phyloP scores from a whole-genome alignment of 2,888 invertebrate species.

The Gasteruption jaculator region DNA sequence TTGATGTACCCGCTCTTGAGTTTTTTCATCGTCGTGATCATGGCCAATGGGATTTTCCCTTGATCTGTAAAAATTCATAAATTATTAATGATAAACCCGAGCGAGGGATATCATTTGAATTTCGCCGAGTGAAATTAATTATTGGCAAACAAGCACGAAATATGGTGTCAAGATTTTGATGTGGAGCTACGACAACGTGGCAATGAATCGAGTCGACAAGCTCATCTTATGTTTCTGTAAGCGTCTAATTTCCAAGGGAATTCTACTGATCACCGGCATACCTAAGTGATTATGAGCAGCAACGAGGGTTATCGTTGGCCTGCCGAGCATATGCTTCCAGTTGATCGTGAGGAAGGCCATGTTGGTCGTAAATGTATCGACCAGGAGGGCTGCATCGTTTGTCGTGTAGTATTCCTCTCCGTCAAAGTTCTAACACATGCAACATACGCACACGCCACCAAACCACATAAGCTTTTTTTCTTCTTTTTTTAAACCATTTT shows the following conservation, averaged over 20 bases:
- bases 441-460: constrained; percentile 43
- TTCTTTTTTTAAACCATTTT: background rate
- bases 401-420: constrained; percentile 95
- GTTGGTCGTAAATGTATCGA: constrained; percentile 90
- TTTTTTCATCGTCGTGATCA: constrained; percentile 97
- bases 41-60: constrained; percentile 86
- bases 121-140: too few relatives aligned
- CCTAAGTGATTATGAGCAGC: constrained; percentile 81
- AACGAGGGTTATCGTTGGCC: constrained; percentile 89
- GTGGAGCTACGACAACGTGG: too few relatives aligned
- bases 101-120: too few relatives aligned
- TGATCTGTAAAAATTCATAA: constrained; percentile 61
- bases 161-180: too few relatives aligned
- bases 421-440: constrained; percentile 74
- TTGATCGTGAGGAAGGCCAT: constrained; percentile 92
- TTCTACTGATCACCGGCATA: too few relatives aligned
- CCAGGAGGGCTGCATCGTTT: constrained; percentile 90
- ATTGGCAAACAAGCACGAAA: too few relatives aligned
- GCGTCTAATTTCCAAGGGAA: too few relatives aligned
- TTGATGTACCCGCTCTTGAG: constrained; percentile 97
- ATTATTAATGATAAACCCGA: background rate
- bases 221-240: too few relatives aligned
- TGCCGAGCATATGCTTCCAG: constrained; percentile 96
- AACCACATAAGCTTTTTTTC: constrained; percentile 27
- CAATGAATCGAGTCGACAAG: too few relatives aligned